Evolutionary conservation across 2,797 vertebrate species (phyloP), one percentile per base, ranked within the genome.

Genomic region (Anabacerthia variegaticeps): DNA sequence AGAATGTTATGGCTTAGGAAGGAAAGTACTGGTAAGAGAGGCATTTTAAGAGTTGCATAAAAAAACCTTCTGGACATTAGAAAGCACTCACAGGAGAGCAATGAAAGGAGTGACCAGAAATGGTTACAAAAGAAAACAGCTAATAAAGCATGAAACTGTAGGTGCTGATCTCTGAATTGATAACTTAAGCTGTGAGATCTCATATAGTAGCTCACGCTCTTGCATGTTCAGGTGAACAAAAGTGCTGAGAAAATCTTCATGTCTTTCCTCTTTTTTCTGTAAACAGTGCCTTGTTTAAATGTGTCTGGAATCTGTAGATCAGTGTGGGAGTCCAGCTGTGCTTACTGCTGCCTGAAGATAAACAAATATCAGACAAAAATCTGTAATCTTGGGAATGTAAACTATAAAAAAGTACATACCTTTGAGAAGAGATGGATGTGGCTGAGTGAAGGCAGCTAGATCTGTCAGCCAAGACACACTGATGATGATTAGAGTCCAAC

Each of bases 311-410:
- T 67, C n/a, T 74, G 72, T 49, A 59, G 72, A 63, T 89, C 65
- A 68, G 12, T 54, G 65, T 12, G 14, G 75, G 34, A 85, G 34
- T 92, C 72, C 56, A 85, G 49, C 78, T 94, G 94, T 71, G 65
- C 59, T 58, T 85, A 67, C 41, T 91, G 52, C 41, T 17, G 34
- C 65, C 41, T 89, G 34, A 74, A 87, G 61, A 93, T 65, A 87
- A 93, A 83, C 9, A 85, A 79, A 85, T 66, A 85, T 34, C 27
- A 92, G 90, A 84, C 18, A 74, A 85, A 92, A 80, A 80, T 37
- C 44, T 74, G 18, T 85, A 51, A 51, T 85, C 78, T 77, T 63
- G 7, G 7, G 12, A 24, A 91, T 75, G 22, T 66, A 58, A 92
- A 32, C 15, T 14, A 27, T 46, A 12, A 46, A 67, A 44, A 26